Percentiles rank a stretch among this genome's conserved stretches.
Conservation (phyloP, 2,888 invertebrate species). For the Lithosia quadra region DNA sequence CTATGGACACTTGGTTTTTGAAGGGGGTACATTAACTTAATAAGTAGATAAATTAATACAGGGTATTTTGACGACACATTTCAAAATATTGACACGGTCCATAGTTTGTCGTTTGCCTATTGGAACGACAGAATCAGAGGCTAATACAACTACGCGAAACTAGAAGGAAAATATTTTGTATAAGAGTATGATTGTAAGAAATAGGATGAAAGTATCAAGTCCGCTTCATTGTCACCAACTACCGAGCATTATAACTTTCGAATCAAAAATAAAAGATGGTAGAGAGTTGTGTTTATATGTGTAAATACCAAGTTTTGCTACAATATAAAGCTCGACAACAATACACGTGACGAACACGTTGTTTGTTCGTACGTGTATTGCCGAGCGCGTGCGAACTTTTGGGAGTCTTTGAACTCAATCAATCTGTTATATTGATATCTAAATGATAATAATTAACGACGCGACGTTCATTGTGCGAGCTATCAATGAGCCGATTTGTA, state of each 20-base stretch:
- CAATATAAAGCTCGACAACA: too few species aligned
- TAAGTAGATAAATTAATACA: not conserved
- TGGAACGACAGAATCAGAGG: not conserved
- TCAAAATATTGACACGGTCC: too few species aligned
- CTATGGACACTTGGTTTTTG: not conserved
- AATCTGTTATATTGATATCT: too few species aligned
- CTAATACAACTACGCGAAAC: not conserved
- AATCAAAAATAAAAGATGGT: not conserved
- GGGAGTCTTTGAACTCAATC: not conserved
- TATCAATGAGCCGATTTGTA: not conserved
- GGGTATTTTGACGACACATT: not conserved
- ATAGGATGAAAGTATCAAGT: not conserved
- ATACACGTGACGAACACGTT: not conserved
- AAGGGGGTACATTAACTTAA: not conserved
- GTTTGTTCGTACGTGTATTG: not conserved
- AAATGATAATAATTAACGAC: not conserved
- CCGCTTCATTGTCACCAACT: not conserved
- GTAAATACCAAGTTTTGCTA: not conserved
- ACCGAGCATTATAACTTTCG: not conserved
- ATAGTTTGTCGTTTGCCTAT: not conserved
- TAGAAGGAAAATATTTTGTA: not conserved
- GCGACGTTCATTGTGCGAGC: not conserved
- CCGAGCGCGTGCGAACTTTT: not conserved
- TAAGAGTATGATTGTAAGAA: not conserved
- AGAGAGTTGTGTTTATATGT: not conserved